Evolutionary conservation across 2,113 vertebrate genomes (phyloP), one percentile per base, ranked within the genome.

Genomic region (Phylloscopus trochiloides): DNA sequence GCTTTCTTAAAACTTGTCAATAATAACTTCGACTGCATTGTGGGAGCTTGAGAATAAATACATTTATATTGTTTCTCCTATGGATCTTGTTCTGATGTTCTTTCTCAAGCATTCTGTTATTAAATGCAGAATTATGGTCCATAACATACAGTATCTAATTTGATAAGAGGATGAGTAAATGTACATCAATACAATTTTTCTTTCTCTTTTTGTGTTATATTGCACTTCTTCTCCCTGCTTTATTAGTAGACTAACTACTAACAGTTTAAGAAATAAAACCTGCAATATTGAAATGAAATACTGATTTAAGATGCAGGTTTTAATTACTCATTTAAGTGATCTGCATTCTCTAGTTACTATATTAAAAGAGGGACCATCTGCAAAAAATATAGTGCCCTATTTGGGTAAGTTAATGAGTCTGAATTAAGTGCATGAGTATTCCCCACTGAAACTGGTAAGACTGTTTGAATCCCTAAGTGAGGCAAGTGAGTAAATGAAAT

Each of bases 61-160:
- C 31, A 94, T 91, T 95, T 94, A 92, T 61, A 91, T 91, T 94
- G 59, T 89, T 96, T 97, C 75, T 90, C 72, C 79, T 91, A 72
- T 51, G 59, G 48, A n/a, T 67, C 70, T 77, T 38, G 18, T 94
- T 94, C 95, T 96, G 92, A 95, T 94, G 52, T 85, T 93, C 42
- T 32, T 96, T 96, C 93, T 94, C 71, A 96, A 86, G 77, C 77
- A 92, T 71, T 95, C 79, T 75, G 38, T 36, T 65, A 91, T 52
- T 79, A 94, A 96, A 40, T 63, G 54, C 59, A 36, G 84, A 61
- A 70, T 86, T 94, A 73, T 36, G 90, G 59, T 45, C 40, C n/a
- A 63, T 24, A 91, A 63, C 24, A 86, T 21, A 62, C 5, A 76
- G 28, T 21, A 91, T 32, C 17, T 68, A 65, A 81, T 71, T 66